Evolutionary conservation across 2,888 invertebrate species (phyloP).

Genomic region (Opisthograptis luteolata): DNA sequence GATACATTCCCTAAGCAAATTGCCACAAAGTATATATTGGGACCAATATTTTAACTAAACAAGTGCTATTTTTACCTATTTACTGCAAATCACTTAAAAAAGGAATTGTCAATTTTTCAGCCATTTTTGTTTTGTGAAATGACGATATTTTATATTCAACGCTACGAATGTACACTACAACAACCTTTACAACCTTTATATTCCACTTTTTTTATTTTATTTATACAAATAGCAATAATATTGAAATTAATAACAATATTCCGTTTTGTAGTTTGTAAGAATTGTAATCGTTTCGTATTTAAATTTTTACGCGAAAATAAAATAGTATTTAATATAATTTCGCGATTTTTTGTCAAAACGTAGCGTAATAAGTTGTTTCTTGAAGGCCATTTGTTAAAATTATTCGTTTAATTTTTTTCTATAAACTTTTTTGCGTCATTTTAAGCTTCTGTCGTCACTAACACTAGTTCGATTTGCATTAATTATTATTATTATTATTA

Average conservation of each 20-base stretch:
- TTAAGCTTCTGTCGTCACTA: slow-evolving; percentile 1
- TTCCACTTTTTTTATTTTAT: no score
- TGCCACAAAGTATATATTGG: slow-evolving; percentile 39
- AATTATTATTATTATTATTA: no score
- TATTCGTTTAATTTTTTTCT: no score
- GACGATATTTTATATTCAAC: no score
- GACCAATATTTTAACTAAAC: slow-evolving; percentile 25
- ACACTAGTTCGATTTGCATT: not conserved
- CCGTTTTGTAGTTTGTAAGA: slow-evolving; percentile 23
- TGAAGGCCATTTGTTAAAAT: slow-evolving; percentile 17
- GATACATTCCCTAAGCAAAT: slow-evolving; percentile 30
- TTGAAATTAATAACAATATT: slow-evolving; percentile 8
- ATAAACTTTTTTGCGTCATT: not conserved
- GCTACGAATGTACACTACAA: no score
- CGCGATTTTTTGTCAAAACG: slow-evolving; percentile 11
- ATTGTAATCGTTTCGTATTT: slow-evolving; percentile 4
- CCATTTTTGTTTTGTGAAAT: no score
- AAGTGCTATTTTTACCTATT: slow-evolving; percentile 17
- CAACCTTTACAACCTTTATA: no score
- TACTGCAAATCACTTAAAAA: no score
- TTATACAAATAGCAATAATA: slow-evolving; percentile 9
- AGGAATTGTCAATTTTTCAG: no score
- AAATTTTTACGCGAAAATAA: not conserved
- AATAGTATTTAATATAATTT: not conserved
- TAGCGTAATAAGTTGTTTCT: slow-evolving; percentile 18